Evolutionary conservation across 2,888 invertebrate genomes (phyloP), one percentile per base, ranked within the genome.

Genomic region (Liodrosophila aerea): DNA sequence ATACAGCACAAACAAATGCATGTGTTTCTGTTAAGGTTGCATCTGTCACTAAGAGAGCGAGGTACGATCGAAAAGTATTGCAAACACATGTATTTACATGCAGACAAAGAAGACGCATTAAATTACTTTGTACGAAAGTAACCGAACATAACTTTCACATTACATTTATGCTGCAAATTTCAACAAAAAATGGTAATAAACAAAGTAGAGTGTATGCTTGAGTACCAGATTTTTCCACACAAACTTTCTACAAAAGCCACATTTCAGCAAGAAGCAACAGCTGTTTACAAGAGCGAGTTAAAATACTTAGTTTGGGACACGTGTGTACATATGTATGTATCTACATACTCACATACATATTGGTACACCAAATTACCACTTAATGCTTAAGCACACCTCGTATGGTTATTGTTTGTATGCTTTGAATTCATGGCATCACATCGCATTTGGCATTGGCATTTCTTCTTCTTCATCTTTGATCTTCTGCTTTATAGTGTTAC

Each of bases 11-110:
- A 39, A 51, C 13, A 49, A 47, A 49, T 50, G 52, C 45, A 44
- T 45, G 54, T 61, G 9, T 47, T 9, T 33, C 39, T 22, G 29
- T 11, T 45, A 45, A 39, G 45, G 61, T 56, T 69, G 49, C 53
- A 70, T 66, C 72, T 71, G 68, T 50, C 58, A 43, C 7, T 64
- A 9, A 9, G 29, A 29, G 7, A 29, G 4, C 67, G 68, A 65
- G 71, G 71, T 37, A 8, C 9, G 66, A 1, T 52, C 7, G 1
- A 45, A 49, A 34, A 52, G 29, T 61, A 47, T 15, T 12, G 15
- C 7, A 11, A 22, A 11, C 34, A 22, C 22, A 22, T 22, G 2
- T n/a, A n/a, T n/a, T n/a, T n/a, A n/a, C n/a, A n/a, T n/a, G n/a
- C n/a, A n/a, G n/a, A n/a, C n/a, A n/a, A n/a, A n/a, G n/a, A n/a